phyloP scores from a whole-genome alignment of 2,888 invertebrate genomes.

The Aphodius granarius region DNA sequence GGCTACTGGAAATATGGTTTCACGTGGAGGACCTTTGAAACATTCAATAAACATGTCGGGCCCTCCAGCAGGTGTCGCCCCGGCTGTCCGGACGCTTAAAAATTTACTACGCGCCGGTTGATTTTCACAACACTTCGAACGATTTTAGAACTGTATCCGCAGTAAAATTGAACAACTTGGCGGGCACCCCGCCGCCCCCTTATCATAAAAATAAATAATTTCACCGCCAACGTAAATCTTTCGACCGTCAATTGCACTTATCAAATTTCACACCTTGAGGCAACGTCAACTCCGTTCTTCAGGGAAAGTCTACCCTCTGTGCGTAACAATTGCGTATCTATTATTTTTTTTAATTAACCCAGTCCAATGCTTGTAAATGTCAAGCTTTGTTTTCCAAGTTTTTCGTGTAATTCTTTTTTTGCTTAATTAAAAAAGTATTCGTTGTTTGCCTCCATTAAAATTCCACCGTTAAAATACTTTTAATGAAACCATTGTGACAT shows the following conservation, averaged over 20 bases:
- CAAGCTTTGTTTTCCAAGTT: not conserved
- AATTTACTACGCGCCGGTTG: slow-evolving; percentile 32
- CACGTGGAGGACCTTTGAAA: slow-evolving; percentile 18
- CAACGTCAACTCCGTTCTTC: too few species aligned
- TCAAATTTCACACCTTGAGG: slow-evolving; percentile 14
- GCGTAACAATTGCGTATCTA: too few species aligned
- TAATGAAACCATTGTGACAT: not conserved
- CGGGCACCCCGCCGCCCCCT: slow-evolving; percentile 5
- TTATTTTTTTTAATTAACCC: not conserved
- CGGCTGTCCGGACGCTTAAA: slow-evolving; percentile 25
- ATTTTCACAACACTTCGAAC: slow-evolving; percentile 25
- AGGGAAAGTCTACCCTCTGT: too few species aligned
- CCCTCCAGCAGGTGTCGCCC: slow-evolving; percentile 28
- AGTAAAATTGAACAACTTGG: slow-evolving; percentile 22
- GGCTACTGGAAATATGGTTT: slow-evolving; percentile 18
- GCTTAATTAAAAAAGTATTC: not conserved
- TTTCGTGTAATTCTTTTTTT: not conserved
- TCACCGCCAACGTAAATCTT: slow-evolving; percentile 23
- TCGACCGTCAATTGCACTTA: slow-evolving; percentile 23
- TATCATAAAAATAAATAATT: slow-evolving; percentile 31
- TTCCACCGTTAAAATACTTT: not conserved
- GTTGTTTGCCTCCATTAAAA: not conserved
- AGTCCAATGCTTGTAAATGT: too few species aligned
- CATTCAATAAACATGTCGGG: slow-evolving; percentile 30
- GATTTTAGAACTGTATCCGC: slow-evolving; percentile 31